Percentiles rank a stretch among this genome's conserved stretches.
These are phyloP conservation scores for Campylorhamphus procurvoides DNA, from an alignment of 2,113 vertebrate genomes.

Conservation along the genomic window DNA sequence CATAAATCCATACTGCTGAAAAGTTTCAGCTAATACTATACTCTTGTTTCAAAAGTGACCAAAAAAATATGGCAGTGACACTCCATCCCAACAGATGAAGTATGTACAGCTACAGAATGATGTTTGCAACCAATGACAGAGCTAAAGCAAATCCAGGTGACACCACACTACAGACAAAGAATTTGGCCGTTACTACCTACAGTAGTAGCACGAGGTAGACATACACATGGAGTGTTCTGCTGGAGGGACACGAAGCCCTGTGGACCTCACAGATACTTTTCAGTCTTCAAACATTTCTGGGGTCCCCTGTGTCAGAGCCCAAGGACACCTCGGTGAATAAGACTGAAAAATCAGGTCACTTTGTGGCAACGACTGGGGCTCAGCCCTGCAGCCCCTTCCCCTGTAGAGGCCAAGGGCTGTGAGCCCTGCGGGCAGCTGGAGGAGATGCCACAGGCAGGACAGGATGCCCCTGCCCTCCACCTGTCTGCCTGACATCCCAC, in stretches of 20 bases:
- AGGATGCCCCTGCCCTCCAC: background rate
- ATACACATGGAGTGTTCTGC: constrained; percentile 73
- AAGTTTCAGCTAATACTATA: constrained; percentile 87
- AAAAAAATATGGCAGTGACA: constrained; percentile 65
- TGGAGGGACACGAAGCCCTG: constrained; percentile 66
- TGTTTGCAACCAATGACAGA: constrained; percentile 46
- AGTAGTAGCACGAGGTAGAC: constrained; percentile 88
- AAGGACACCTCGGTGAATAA: background rate
- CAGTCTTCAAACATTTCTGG: constrained; percentile 10
- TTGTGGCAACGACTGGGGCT: background rate
- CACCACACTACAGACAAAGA: constrained; percentile 16
- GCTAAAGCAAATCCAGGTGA: constrained; percentile 50
- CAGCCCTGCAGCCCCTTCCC: background rate
- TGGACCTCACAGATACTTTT: constrained; percentile 1
- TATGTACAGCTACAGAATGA: constrained; percentile 49
- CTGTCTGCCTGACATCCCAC: background rate
- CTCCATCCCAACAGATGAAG: constrained; percentile 72
- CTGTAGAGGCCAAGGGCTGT: background rate
- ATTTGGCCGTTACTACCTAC: constrained; percentile 69
- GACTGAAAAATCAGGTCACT: background rate
- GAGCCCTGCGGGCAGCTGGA: background rate
- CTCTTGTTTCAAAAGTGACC: constrained; percentile 78
- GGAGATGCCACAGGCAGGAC: background rate
- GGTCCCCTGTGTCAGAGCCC: background rate
- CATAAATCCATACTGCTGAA: constrained; percentile 82